phyloP scores from a whole-genome alignment of 92 coral and sea anemone species.

The Nematostella vectensis region DNA sequence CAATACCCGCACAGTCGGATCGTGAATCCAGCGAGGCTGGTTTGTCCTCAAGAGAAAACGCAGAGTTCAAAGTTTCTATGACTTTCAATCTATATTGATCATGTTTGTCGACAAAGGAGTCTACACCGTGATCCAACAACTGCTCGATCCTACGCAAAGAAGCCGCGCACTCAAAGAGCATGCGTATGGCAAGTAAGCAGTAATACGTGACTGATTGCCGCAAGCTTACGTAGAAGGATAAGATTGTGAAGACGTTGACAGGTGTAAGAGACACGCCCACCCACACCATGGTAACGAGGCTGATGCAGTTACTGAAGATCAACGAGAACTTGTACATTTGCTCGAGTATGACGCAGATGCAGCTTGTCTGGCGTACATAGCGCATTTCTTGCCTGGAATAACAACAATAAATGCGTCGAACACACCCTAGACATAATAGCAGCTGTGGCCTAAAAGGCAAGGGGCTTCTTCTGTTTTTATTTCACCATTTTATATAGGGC shows the following conservation, averaged over 20 bases:
- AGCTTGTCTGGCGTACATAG: background rate
- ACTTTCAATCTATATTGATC: background rate
- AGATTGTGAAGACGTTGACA: background rate
- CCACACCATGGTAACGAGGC: constrained; percentile 3
- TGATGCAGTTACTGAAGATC: background rate
- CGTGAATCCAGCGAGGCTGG: background rate
- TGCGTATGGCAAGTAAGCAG: background rate
- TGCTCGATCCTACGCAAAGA: background rate
- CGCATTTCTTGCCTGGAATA: constrained; percentile 2
- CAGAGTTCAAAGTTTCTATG: background rate
- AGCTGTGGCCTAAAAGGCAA: too few relatives aligned
- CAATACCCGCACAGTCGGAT: background rate
- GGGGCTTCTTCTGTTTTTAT: too few relatives aligned
- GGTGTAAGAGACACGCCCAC: background rate
- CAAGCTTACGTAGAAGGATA: background rate
- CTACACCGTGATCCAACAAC: background rate
- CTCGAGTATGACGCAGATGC: background rate
- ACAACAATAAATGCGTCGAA: too few relatives aligned
- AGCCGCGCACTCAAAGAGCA: background rate
- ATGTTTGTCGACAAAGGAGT: background rate
- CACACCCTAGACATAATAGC: too few relatives aligned
- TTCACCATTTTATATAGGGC: too few relatives aligned
- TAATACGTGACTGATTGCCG: background rate
- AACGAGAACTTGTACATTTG: constrained; percentile 2
- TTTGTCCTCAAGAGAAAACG: background rate